Conservation (phyloP, 2,113 vertebrate species). For the Lagopus leucura region DNA sequence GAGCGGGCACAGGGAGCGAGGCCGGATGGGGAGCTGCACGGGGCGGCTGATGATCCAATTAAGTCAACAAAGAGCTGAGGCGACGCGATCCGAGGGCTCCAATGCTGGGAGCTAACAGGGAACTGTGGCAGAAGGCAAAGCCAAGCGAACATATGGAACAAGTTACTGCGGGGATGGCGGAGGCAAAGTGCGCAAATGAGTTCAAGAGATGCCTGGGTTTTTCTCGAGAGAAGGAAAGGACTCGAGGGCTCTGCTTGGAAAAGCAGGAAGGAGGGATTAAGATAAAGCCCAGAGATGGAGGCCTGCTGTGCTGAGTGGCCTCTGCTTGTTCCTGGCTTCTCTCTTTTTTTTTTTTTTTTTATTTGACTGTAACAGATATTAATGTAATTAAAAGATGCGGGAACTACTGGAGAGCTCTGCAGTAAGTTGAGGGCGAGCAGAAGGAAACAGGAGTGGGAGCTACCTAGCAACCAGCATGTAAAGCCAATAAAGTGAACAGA, state of each 20-base stretch:
- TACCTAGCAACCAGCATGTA: conserved; percentile 68
- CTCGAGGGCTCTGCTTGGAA: conserved; percentile 49
- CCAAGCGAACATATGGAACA: conserved; percentile 71
- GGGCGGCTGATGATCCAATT: conserved; percentile 56
- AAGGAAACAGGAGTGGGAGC: conserved; percentile 59
- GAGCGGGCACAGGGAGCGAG: background rate
- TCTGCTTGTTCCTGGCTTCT: background rate
- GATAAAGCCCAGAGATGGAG: conserved; percentile 52
- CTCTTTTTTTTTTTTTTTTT: background rate
- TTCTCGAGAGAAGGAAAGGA: conserved; percentile 59
- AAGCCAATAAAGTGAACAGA: conserved; percentile 56
- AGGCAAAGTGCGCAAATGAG: conserved; percentile 57
- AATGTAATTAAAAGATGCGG: conserved; percentile 51
- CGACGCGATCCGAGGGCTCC: conserved; percentile 51
- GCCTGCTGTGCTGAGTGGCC: conserved; percentile 35
- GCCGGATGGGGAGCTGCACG: conserved; percentile 36
- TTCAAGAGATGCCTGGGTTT: conserved; percentile 50
- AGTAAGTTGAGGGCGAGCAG: conserved; percentile 7
- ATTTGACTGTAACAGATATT: conserved; percentile 40
- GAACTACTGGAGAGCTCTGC: conserved; percentile 43
- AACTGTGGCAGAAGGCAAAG: conserved; percentile 22
- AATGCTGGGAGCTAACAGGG: conserved; percentile 9
- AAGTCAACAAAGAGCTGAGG: conserved; percentile 48
- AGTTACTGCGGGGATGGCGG: conserved; percentile 40
- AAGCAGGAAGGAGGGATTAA: conserved; percentile 62